Percentiles rank a stretch among this genome's conserved stretches.
These are phyloP conservation scores for Clarias pachynema DNA, from an alignment of 2,797 vertebrate genomes.

Conservation along the genomic window DNA sequence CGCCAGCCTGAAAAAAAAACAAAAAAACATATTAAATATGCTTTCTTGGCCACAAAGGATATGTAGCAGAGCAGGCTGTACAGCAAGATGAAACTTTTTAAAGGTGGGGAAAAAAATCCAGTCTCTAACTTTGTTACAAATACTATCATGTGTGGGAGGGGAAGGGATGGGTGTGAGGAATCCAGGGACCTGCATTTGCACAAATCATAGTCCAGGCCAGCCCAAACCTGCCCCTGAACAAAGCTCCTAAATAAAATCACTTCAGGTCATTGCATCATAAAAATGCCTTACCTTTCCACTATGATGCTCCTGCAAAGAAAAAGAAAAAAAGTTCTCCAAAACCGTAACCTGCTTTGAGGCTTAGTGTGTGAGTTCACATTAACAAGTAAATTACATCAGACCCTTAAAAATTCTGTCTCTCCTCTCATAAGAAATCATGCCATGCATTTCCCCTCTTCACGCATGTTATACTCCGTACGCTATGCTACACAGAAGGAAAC, in stretches of 20 bases:
- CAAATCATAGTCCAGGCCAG: constrained; percentile 4
- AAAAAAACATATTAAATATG: constrained; percentile 15
- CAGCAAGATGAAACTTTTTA: not conserved
- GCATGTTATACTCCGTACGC: not conserved
- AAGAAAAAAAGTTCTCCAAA: not conserved
- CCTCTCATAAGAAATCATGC: not conserved
- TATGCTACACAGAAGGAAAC: constrained; percentile 9
- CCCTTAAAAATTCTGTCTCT: constrained; percentile 7
- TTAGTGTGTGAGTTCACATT: constrained; percentile 10
- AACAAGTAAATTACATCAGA: constrained; percentile 35
- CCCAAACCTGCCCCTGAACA: constrained; percentile 24
- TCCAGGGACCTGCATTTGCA: not conserved
- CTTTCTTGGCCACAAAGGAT: not conserved
- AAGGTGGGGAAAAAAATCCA: not conserved
- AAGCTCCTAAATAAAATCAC: constrained; percentile 18
- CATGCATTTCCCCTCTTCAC: not conserved
- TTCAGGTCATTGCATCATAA: constrained; percentile 38
- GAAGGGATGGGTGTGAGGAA: not conserved
- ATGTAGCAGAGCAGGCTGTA: not conserved
- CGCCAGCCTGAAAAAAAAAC: constrained; percentile 52
- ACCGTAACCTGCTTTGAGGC: constrained; percentile 1
- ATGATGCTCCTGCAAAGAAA: constrained; percentile 1
- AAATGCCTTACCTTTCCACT: constrained; percentile 21
- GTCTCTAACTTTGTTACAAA: constrained; percentile 2
- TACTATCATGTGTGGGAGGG: not conserved